Percentiles rank a stretch among this genome's conserved stretches.
Evolutionary conservation across 2,113 vertebrate species (phyloP).

Genomic region (Ardeotis arabs): DNA sequence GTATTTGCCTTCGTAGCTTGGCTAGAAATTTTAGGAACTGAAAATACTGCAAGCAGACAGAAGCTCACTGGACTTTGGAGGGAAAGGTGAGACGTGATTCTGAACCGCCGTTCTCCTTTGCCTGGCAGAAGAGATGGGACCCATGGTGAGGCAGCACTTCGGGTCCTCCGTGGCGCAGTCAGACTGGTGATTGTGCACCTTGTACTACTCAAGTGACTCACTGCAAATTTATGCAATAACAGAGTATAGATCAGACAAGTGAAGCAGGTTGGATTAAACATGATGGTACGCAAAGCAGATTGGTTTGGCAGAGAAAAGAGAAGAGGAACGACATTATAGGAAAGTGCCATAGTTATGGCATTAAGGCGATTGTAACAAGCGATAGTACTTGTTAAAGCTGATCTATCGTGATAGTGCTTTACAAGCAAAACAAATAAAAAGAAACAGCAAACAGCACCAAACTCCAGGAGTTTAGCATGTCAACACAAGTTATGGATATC

Average conservation of each 20-base stretch:
- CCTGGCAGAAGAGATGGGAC: not conserved
- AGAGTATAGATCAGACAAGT: not conserved
- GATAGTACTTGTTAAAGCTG: not conserved
- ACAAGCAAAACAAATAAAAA: not conserved
- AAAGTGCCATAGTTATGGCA: not conserved
- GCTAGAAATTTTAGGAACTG: not conserved
- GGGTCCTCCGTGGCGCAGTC: not conserved
- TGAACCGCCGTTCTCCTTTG: not conserved
- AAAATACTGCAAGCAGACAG: not conserved
- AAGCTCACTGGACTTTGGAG: not conserved
- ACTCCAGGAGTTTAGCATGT: not conserved
- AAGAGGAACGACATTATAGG: not conserved
- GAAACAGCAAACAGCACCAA: accelerated
- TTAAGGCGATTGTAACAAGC: not conserved
- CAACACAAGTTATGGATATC: not conserved
- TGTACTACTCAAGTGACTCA: not conserved
- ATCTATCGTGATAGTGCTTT: not conserved
- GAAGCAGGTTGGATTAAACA: not conserved
- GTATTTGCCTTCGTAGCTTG: not conserved
- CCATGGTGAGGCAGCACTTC: not conserved
- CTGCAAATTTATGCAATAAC: not conserved
- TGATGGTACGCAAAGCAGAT: not conserved
- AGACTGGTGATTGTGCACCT: not conserved
- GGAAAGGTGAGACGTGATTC: not conserved
- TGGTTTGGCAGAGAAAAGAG: not conserved